Evolutionary conservation across 2,888 invertebrate genomes (phyloP).

Genomic region (Theretra japonica): DNA sequence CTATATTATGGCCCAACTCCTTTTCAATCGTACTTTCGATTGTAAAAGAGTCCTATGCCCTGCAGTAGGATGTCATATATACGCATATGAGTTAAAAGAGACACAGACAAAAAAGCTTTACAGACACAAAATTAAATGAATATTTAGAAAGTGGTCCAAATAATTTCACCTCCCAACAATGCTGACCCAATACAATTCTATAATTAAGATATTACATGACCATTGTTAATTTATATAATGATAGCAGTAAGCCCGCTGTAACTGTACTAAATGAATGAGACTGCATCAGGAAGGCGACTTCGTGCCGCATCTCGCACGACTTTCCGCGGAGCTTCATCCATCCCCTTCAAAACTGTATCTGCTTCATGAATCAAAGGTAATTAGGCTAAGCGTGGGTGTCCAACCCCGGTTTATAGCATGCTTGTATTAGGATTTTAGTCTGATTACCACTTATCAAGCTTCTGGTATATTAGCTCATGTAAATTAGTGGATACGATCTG

Average conservation of each 20-base stretch:
- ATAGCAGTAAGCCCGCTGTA: neutral
- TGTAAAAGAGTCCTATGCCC: no score
- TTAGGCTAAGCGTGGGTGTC: constrained; percentile 1
- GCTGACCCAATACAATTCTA: no score
- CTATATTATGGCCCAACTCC: no score
- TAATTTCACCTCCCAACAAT: no score
- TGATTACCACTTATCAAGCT: neutral
- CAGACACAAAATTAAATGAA: no score
- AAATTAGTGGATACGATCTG: no score
- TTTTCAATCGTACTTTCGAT: no score
- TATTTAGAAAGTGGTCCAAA: no score
- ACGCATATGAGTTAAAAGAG: no score
- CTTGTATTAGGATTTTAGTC: neutral
- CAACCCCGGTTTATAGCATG: neutral
- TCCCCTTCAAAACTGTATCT: constrained; percentile 15
- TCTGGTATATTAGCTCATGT: neutral
- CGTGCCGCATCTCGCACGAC: constrained; percentile 11
- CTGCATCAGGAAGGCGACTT: neutral
- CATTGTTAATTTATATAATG: neutral
- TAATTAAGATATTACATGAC: no score
- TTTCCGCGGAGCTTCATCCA: neutral
- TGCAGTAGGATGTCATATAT: no score
- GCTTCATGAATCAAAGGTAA: constrained; percentile 15
- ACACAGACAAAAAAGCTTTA: no score
- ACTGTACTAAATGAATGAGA: neutral